These are phyloP conservation scores for Chaetogeoica ovagalla DNA, from an alignment of 2,888 invertebrate genomes.

Conservation along the genomic window DNA sequence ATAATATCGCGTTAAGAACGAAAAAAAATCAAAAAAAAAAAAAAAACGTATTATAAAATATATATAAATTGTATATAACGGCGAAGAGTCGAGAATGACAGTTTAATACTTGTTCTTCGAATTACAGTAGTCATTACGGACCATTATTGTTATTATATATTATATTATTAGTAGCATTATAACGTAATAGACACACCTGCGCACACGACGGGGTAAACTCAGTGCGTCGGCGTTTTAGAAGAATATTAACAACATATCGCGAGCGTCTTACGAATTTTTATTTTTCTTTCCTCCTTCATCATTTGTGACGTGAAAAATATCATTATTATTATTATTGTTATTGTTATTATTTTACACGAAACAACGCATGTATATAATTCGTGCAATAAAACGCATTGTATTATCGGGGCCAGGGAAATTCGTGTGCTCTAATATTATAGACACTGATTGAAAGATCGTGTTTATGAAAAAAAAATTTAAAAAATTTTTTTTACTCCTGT, in stretches of 20 bases:
- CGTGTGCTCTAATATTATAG: too few species aligned
- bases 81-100: constrained; percentile 24
- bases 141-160: constrained; percentile 20
- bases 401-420: too few species aligned
- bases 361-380: too few species aligned
- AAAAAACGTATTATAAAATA: not conserved
- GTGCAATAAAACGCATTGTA: too few species aligned
- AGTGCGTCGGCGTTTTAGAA: constrained; percentile 28
- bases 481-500: too few species aligned
- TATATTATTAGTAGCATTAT: not conserved
- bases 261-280: not conserved
- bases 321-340: too few species aligned
- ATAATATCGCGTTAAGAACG: too few species aligned
- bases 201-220: not conserved
- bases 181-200: constrained; percentile 2
- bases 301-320: constrained; percentile 8
- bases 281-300: not conserved
- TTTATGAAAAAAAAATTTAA: too few species aligned
- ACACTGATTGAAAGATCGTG: too few species aligned
- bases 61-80: constrained; percentile 5
- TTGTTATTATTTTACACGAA: too few species aligned
- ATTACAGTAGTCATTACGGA: constrained; percentile 39
- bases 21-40: too few species aligned
- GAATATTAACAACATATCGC: constrained; percentile 22
- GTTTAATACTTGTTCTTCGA: constrained; percentile 40